Evolutionary conservation across 2,888 invertebrate species (phyloP).

Genomic region (Watsonalla cultraria): DNA sequence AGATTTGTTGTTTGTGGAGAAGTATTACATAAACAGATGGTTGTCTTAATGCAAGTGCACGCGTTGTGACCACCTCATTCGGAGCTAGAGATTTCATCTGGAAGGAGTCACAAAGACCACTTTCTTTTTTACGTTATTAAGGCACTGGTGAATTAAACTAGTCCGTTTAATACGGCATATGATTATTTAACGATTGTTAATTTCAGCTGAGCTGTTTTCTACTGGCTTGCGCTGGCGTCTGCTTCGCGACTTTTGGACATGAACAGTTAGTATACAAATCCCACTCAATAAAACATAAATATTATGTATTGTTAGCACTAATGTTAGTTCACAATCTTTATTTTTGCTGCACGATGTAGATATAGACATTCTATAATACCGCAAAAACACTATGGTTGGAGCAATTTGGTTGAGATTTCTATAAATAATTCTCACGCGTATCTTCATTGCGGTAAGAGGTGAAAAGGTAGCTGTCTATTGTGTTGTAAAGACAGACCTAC

Average conservation of each 20-base stretch:
- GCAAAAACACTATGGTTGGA: slow-evolving; percentile 50
- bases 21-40: not conserved
- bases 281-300: slow-evolving; percentile 6
- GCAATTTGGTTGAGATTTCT: slow-evolving; percentile 66
- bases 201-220: slow-evolving; percentile 71
- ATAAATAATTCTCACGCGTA: slow-evolving; percentile 63
- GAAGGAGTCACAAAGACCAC: slow-evolving; percentile 21
- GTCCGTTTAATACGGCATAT: not conserved
- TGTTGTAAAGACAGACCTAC: slow-evolving; percentile 44
- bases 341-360: slow-evolving; percentile 21
- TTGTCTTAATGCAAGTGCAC: not conserved
- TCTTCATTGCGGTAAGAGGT: slow-evolving; percentile 66
- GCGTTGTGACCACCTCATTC: slow-evolving; percentile 15
- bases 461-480: slow-evolving; percentile 65
- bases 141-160: not conserved
- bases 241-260: slow-evolving; percentile 72
- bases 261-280: slow-evolving; percentile 70
- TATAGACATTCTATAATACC: slow-evolving; percentile 30
- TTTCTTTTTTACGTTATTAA: slow-evolving; percentile 27
- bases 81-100: slow-evolving; percentile 22
- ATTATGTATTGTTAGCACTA: slow-evolving; percentile 8
- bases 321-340: slow-evolving; percentile 23
- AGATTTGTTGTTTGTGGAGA: not conserved
- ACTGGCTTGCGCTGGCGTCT: slow-evolving; percentile 66
- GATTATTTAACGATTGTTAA: slow-evolving; percentile 33